Conservation (phyloP, 2,888 invertebrate species). For the Congeria kusceri region DNA sequence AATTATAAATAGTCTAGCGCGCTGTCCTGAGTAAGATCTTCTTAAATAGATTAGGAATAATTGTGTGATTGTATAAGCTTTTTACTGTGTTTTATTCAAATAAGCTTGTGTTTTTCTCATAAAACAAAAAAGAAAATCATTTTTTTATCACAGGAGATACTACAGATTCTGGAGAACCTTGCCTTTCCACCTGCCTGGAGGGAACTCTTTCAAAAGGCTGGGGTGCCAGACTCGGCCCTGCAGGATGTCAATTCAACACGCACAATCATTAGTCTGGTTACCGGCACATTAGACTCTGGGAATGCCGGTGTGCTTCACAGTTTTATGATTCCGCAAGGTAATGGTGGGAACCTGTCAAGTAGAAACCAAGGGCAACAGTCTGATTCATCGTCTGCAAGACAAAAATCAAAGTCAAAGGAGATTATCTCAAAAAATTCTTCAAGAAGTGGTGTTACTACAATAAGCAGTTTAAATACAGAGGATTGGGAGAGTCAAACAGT, state of each 20-base stretch:
- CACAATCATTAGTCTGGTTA: slow-evolving; percentile 77
- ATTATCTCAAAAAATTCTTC: not conserved
- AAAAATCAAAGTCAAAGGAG: slow-evolving; percentile 4
- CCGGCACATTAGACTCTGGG: slow-evolving; percentile 66
- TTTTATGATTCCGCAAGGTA: slow-evolving; percentile 40
- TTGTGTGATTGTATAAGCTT: no score
- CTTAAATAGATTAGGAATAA: no score
- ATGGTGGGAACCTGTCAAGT: slow-evolving; percentile 12
- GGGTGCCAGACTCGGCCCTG: slow-evolving; percentile 75
- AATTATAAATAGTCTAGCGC: no score
- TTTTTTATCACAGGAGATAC: slow-evolving; percentile 74
- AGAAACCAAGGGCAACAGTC: slow-evolving; percentile 7
- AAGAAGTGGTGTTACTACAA: not conserved
- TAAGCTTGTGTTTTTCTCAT: no score
- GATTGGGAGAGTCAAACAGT: slow-evolving; percentile 50
- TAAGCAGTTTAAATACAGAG: not conserved
- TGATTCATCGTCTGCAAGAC: not conserved
- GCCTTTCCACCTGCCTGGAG: slow-evolving; percentile 79
- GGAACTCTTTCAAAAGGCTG: slow-evolving; percentile 75
- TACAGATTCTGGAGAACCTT: slow-evolving; percentile 73
- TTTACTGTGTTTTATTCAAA: no score
- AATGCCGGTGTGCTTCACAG: slow-evolving; percentile 30
- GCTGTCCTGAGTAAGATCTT: no score
- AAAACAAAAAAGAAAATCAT: no score
- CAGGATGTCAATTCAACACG: slow-evolving; percentile 78